These are phyloP conservation scores for Ormyrus nitidulus DNA, from an alignment of 2,888 invertebrate species.

Conservation along the genomic window DNA sequence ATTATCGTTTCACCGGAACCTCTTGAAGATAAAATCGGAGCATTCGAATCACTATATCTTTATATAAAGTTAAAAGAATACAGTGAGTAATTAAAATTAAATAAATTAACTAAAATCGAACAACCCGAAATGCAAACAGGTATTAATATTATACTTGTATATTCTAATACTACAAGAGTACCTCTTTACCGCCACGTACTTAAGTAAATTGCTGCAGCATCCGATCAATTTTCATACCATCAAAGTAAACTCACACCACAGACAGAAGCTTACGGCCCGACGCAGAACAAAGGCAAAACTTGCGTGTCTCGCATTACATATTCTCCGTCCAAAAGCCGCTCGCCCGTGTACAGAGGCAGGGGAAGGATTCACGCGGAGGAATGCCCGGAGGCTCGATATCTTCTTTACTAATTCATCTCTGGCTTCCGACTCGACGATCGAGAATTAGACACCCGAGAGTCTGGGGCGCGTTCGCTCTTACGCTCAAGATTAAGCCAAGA, in stretches of 20 bases:
- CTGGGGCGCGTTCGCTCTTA: not conserved
- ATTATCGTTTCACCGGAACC: no score
- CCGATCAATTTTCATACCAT: slow-evolving; percentile 53
- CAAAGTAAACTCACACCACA: slow-evolving; percentile 37
- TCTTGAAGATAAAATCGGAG: no score
- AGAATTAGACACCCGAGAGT: slow-evolving; percentile 33
- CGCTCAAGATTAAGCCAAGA: slow-evolving; percentile 40
- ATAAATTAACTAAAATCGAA: no score
- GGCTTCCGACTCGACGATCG: slow-evolving; percentile 49
- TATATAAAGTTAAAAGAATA: no score
- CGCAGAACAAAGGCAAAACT: slow-evolving; percentile 47
- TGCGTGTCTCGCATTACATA: slow-evolving; percentile 39
- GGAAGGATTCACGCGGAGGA: not conserved
- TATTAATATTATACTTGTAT: not conserved
- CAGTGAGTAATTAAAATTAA: no score
- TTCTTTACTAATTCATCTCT: slow-evolving; percentile 73
- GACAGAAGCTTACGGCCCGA: slow-evolving; percentile 24
- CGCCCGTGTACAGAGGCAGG: slow-evolving; percentile 21
- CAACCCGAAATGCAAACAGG: not conserved
- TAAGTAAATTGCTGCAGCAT: slow-evolving; percentile 43
- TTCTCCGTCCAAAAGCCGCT: slow-evolving; percentile 37
- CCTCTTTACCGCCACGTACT: not conserved
- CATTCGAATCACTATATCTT: no score
- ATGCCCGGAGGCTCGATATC: slow-evolving; percentile 70
- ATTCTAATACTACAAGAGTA: not conserved